Percentiles rank a stretch among this genome's conserved stretches.
These are phyloP conservation scores for Aphodius granarius DNA, from an alignment of 2,888 invertebrate species.

Conservation along the genomic window DNA sequence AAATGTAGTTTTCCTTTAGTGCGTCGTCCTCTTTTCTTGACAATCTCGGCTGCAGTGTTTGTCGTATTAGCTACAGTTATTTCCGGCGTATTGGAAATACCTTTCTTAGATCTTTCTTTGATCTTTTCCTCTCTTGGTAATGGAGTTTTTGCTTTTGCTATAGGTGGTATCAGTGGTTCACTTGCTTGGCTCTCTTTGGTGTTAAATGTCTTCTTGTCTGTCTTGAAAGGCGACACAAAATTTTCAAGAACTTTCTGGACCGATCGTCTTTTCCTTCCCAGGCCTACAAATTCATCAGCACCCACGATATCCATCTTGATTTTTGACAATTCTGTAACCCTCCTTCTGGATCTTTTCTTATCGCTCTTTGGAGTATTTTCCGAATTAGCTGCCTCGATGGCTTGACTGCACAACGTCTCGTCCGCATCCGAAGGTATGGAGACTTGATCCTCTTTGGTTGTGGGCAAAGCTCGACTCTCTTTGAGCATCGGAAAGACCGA, in stretches of 20 bases:
- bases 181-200: background rate
- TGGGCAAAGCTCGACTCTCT: background rate
- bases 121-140: too few relatives aligned
- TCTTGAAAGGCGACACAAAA: background rate
- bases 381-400: background rate
- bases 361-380: background rate
- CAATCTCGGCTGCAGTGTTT: too few relatives aligned
- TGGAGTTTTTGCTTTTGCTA: background rate
- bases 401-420: background rate
- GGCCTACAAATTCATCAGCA: slow-evolving; percentile 3
- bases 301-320: slow-evolving; percentile 35
- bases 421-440: background rate
- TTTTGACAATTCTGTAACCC: slow-evolving; percentile 29
- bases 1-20: too few relatives aligned
- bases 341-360: background rate
- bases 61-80: too few relatives aligned
- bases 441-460: background rate
- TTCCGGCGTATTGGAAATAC: too few relatives aligned
- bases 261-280: background rate
- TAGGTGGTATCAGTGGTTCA: background rate
- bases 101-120: too few relatives aligned
- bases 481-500: too few relatives aligned
- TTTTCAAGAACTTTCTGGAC: background rate
- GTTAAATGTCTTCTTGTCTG: background rate
- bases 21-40: too few relatives aligned